Evolutionary conservation across 2,797 vertebrate genomes (phyloP).

Genomic region (Chrysocyon brachyurus): DNA sequence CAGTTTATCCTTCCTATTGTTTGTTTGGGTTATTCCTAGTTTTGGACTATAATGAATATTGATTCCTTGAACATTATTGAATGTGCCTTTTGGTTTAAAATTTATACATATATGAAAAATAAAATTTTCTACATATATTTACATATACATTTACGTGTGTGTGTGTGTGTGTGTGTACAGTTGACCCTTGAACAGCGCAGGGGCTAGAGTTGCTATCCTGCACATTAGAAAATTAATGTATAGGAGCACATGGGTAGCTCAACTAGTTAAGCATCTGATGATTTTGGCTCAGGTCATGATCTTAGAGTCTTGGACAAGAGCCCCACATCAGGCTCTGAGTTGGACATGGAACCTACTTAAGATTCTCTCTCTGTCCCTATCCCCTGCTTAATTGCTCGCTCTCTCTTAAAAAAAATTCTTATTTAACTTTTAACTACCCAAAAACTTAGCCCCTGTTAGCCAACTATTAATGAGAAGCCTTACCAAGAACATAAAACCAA

Average conservation of each 20-base stretch:
- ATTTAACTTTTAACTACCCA: not conserved
- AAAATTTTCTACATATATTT: not conserved
- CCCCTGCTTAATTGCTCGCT: not conserved
- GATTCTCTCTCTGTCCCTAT: not conserved
- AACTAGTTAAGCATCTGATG: not conserved
- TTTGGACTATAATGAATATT: not conserved
- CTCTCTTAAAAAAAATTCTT: not conserved
- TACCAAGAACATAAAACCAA: not conserved
- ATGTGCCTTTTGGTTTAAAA: not conserved
- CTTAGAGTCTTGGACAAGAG: not conserved
- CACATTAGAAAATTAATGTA: not conserved
- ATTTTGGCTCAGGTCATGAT: not conserved
- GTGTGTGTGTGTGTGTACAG: not conserved
- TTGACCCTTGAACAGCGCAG: not conserved
- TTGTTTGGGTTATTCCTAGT: not conserved
- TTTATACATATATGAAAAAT: not conserved
- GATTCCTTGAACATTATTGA: not conserved
- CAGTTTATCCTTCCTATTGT: not conserved
- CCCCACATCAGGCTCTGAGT: no score
- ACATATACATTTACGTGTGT: not conserved
- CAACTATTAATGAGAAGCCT: not conserved
- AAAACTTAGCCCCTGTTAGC: not conserved
- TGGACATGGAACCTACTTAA: not conserved
- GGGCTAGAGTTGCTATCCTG: not conserved
- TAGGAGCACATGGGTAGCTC: not conserved